Conservation (phyloP, 2,797 vertebrate species). For the Rhynchotus rufescens region DNA sequence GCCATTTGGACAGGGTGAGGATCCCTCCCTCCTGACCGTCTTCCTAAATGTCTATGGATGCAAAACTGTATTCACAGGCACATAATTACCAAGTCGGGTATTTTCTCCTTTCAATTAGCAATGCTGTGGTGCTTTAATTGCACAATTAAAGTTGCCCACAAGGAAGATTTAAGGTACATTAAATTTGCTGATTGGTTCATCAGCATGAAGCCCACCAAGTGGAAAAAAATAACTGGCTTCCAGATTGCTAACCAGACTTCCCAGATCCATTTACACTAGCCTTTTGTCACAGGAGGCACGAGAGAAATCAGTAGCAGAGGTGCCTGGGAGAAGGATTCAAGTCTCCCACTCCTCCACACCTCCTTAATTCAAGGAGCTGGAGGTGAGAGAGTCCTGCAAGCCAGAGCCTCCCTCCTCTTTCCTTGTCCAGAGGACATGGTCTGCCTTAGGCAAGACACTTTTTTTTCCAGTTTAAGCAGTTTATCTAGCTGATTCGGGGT, state of each 20-base stretch:
- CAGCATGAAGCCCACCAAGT: slow-evolving; percentile 55
- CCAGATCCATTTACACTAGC: not conserved
- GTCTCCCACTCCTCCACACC: not conserved
- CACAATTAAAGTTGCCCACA: slow-evolving; percentile 74
- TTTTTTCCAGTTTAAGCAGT: not conserved
- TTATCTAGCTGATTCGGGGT: not conserved
- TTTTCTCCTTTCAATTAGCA: slow-evolving; percentile 63
- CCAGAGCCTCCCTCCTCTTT: not conserved
- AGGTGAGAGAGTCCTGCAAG: not conserved
- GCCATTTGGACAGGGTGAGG: not conserved
- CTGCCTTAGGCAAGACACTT: not conserved
- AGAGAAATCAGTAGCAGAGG: not conserved
- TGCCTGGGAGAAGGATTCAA: not conserved
- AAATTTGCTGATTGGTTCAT: slow-evolving; percentile 77
- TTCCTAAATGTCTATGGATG: not conserved
- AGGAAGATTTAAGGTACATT: slow-evolving; percentile 79
- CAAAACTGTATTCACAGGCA: slow-evolving; percentile 36
- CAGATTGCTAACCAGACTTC: slow-evolving; percentile 24
- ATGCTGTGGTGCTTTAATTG: slow-evolving; percentile 60
- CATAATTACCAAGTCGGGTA: slow-evolving; percentile 45
- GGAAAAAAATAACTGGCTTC: slow-evolving; percentile 47
- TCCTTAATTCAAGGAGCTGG: not conserved
- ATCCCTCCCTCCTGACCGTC: not conserved
- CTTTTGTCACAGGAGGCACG: not conserved
- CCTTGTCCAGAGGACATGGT: not conserved